phyloP scores from a whole-genome alignment of 2,113 vertebrate species.

The Lepidothrix coronata region DNA sequence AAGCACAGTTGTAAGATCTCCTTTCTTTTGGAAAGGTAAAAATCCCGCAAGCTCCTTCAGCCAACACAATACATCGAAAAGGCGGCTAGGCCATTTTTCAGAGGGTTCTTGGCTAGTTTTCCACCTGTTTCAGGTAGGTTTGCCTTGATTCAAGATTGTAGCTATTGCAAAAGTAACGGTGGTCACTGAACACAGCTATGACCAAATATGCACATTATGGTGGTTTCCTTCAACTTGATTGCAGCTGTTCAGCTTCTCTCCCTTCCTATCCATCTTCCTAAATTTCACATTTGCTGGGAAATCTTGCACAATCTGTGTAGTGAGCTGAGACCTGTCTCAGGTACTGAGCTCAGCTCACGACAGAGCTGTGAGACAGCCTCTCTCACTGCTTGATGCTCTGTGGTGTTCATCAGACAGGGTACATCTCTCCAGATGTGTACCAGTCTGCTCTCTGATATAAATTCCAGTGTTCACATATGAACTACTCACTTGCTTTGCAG shows the following conservation, averaged over 20 bases:
- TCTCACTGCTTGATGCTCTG: neutral
- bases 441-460: neutral
- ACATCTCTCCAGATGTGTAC: neutral
- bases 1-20: conserved; percentile 1
- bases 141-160: neutral
- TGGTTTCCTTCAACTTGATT: neutral
- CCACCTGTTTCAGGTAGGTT: neutral
- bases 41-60: neutral
- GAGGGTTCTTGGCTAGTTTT: neutral
- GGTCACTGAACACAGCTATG: neutral
- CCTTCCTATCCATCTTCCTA: neutral
- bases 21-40: conserved; percentile 28
- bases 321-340: neutral
- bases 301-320: neutral
- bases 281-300: neutral
- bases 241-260: neutral
- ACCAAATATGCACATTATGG: neutral
- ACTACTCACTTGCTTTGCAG: neutral
- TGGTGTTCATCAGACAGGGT: neutral
- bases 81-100: neutral
- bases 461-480: neutral
- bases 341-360: neutral
- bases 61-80: neutral
- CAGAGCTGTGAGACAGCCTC: neutral
- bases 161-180: neutral